phyloP scores from a whole-genome alignment of 2,113 vertebrate genomes.

The Pimephales promelas region DNA sequence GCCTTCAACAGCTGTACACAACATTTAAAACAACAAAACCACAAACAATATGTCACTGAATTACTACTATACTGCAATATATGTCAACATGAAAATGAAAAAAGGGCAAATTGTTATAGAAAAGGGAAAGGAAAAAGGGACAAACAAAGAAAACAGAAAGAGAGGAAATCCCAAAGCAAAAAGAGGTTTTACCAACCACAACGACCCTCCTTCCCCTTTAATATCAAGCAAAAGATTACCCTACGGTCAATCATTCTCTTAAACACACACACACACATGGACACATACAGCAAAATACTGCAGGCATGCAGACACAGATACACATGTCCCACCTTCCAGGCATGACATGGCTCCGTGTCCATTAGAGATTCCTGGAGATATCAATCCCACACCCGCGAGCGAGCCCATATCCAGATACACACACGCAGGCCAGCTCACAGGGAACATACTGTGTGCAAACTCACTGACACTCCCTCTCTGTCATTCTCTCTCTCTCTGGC shows the following conservation, averaged over 20 bases:
- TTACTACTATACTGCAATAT: not conserved
- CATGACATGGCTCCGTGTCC: not conserved
- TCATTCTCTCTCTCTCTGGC: slow-evolving; percentile 16
- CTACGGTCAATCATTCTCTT: not conserved
- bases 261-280: slow-evolving; percentile 35
- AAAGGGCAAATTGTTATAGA: not conserved
- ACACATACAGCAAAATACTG: slow-evolving; percentile 38
- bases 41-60: not conserved
- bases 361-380: slow-evolving; percentile 9
- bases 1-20: slow-evolving; percentile 29
- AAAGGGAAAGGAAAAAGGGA: slow-evolving; percentile 6
- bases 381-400: slow-evolving; percentile 2
- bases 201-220: slow-evolving; percentile 42
- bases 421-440: not conserved
- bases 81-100: not conserved
- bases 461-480: not conserved
- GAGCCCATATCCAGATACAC: slow-evolving; percentile 20
- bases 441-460: slow-evolving; percentile 18
- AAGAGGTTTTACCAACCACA: slow-evolving; percentile 61
- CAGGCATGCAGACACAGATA: slow-evolving; percentile 29
- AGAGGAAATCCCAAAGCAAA: not conserved
- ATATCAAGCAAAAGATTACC: not conserved
- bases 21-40: not conserved
- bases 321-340: slow-evolving; percentile 9
- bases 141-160: not conserved